Conservation (phyloP, 1,140 invertebrate genomes). For the Listronotus bonariensis region DNA sequence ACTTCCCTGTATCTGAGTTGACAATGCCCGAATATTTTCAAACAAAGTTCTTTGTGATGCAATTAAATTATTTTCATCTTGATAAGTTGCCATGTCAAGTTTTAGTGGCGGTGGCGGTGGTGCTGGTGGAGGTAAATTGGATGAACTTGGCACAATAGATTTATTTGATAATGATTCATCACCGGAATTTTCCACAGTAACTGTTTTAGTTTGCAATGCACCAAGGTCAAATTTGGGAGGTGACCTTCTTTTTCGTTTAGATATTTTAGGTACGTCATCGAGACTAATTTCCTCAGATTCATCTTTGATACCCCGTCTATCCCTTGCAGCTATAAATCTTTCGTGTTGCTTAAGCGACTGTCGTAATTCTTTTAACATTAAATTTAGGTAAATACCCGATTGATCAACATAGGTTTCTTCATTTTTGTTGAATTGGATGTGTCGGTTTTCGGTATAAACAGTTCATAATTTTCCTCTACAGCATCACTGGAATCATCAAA, state of each 20-base stretch:
- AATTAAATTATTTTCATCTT: not conserved
- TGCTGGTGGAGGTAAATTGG: slow-evolving; percentile 15
- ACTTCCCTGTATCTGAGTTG: slow-evolving; percentile 22
- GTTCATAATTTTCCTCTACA: slow-evolving; percentile 38
- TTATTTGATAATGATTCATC: not conserved
- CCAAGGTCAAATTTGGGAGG: slow-evolving; percentile 31
- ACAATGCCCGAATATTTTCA: slow-evolving; percentile 31
- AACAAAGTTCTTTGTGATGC: slow-evolving; percentile 25
- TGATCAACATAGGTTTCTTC: slow-evolving; percentile 9
- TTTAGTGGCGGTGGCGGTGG: slow-evolving; percentile 22
- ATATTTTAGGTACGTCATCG: not conserved
- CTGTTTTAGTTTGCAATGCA: not conserved
- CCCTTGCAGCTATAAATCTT: slow-evolving; percentile 36
- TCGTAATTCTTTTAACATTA: slow-evolving; percentile 39
- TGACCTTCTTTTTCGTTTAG: not conserved
- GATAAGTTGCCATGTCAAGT: not conserved
- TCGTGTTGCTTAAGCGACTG: slow-evolving; percentile 40
- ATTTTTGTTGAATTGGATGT: not conserved
- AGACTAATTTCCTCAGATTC: slow-evolving; percentile 12
- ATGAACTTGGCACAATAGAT: slow-evolving; percentile 1
- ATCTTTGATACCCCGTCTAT: slow-evolving; percentile 28
- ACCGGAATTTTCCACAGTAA: not conserved
- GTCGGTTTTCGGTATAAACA: slow-evolving; percentile 28
- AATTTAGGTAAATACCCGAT: slow-evolving; percentile 25
- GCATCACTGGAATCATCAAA: slow-evolving; percentile 30